phyloP scores from a whole-genome alignment of 2,888 invertebrate species.

The Osedax fenrisi region DNA sequence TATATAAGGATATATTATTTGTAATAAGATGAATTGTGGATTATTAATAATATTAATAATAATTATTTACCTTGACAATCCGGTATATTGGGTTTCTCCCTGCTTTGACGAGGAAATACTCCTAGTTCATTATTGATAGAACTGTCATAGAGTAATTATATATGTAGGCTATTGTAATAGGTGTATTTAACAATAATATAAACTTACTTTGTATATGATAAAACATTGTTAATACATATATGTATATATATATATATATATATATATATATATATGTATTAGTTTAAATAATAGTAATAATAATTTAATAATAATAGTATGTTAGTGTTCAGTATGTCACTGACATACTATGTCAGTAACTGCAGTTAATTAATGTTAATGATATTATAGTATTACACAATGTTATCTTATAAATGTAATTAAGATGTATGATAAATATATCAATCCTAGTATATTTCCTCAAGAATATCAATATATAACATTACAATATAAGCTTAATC shows the following conservation, averaged over 20 bases:
- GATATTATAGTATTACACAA: too few species aligned
- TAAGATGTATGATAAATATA: too few species aligned
- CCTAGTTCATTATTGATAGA: constrained; percentile 43
- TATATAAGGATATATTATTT: not conserved
- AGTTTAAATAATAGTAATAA: too few species aligned
- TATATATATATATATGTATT: constrained; percentile 17
- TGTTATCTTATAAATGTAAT: too few species aligned
- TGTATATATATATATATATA: constrained; percentile 12
- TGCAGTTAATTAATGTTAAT: too few species aligned
- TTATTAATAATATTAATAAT: too few species aligned
- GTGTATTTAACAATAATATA: not conserved
- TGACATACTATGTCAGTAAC: too few species aligned
- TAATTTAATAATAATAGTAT: too few species aligned
- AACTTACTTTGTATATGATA: not conserved
- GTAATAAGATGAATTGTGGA: not conserved
- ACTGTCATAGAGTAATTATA: constrained; percentile 33
- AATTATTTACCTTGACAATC: constrained; percentile 43
- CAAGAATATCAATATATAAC: too few species aligned
- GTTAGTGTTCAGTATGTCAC: too few species aligned
- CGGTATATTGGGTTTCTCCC: constrained; percentile 41
- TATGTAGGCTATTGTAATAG: not conserved
- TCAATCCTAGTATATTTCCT: too few species aligned
- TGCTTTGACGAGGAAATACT: constrained; percentile 42
- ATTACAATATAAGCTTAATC: too few species aligned
- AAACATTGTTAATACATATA: not conserved